Base-by-base conservation (phyloP, 37 sponge, comb jelly and placozoan species). In the Geodia barretti region DNA sequence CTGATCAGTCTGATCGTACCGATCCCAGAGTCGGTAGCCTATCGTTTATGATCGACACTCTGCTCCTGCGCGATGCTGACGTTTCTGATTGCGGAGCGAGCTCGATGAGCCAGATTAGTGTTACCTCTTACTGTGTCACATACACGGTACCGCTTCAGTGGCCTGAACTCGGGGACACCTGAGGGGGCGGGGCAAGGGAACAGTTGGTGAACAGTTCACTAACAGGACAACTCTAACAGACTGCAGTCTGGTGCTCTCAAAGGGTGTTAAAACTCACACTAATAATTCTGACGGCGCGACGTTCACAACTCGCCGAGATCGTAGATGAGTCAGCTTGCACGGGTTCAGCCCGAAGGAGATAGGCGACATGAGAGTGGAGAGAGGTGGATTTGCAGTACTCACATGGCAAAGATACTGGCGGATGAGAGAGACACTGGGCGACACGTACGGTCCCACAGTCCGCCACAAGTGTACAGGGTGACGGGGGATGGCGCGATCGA, bases 401-500 rank as follows among this genome's bases (percentile, higher is more conserved):
- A 74, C 95, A 94, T n/a, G 4, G 66, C 35, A 70, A 70, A 95
- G 34, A 41, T 62, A 28, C 64, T 23, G 4, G 68, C 78, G 8
- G 80, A 63, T 23, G 87, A 70, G 43, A 94, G 84, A 85, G 95
- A 97, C 73, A 80, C 79, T 30, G 86, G 85, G 71, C 97, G 94
- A 84, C 86, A 84, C 26, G 73, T 76, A n/a, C n/a, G n/a, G n/a
- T n/a, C n/a, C 3, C 92, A 91, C 90, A 87, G 43, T 25, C 72
- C 64, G 19, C 39, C 62, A 70, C 97, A 97, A 64, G 75, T 78
- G 87, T 97, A 97, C 36, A 94, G 79, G 2, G 74, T 73, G 2
- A 92, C 94, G 90, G 77, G 24, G 25, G 32, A 42, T 1, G 67
- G n/a, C n/a, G n/a, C n/a, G n/a, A n/a, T 35, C 11, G 54, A 14